Conservation (phyloP, 2,113 vertebrate species). For the Sorex araneus region DNA sequence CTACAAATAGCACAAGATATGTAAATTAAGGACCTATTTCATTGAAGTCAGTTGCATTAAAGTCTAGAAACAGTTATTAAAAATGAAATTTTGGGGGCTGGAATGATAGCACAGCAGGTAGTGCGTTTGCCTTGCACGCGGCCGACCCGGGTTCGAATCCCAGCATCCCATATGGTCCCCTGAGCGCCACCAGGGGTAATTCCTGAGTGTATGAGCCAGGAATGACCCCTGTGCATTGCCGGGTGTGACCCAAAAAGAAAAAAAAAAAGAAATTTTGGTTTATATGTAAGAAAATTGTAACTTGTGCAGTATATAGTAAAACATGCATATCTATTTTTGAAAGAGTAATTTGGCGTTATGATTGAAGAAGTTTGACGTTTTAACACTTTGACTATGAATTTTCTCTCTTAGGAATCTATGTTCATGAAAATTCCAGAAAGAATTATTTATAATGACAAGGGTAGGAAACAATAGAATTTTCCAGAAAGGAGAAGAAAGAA, state of each 20-base stretch:
- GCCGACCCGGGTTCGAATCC: too few species aligned
- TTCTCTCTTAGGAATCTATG: neutral
- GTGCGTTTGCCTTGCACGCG: too few species aligned
- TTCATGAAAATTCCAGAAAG: neutral
- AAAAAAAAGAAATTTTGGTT: neutral
- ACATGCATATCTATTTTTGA: slow-evolving; percentile 7
- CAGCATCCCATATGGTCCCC: too few species aligned
- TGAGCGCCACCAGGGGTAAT: too few species aligned
- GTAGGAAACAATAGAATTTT: too few species aligned
- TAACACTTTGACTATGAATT: neutral
- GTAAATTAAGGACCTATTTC: neutral
- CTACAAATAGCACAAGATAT: neutral
- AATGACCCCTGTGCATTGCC: too few species aligned
- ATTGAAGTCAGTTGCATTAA: neutral
- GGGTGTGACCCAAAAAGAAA: too few species aligned
- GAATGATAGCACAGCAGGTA: too few species aligned
- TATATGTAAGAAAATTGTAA: neutral
- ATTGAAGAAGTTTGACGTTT: slow-evolving; percentile 14
- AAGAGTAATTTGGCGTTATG: neutral
- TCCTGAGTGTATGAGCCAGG: too few species aligned
- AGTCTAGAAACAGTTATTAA: neutral
- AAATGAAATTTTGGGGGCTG: neutral
- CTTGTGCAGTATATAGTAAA: neutral
- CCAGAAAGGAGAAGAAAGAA: too few species aligned
- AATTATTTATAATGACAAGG: neutral